A percentile compares a stretch with the other conserved stretches of the same genome.
phyloP scores from a whole-genome alignment of 2,888 invertebrate species.

The Brachyptera putata region DNA sequence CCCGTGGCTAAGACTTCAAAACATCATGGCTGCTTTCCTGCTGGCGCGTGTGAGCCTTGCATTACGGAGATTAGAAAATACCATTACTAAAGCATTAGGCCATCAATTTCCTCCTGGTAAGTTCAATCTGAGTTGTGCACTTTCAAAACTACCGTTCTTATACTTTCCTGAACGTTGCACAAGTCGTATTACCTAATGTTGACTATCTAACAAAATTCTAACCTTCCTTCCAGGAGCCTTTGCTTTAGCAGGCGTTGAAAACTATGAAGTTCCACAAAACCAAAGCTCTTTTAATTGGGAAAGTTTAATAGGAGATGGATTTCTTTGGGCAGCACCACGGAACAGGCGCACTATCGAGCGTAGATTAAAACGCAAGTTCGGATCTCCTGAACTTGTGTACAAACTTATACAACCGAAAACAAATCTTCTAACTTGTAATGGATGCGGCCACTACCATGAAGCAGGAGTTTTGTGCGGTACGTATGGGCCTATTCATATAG shows the following conservation, averaged over 20 bases:
- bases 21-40: constrained; percentile 42
- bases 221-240: constrained; percentile 25
- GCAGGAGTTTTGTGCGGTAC: constrained; percentile 76
- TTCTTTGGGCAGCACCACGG: constrained; percentile 80
- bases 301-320: constrained; percentile 49
- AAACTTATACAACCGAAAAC: constrained; percentile 69
- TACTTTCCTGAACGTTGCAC: no score
- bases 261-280: no score
- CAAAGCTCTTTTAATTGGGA: background rate
- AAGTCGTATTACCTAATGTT: no score
- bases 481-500: no score
- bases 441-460: constrained; percentile 83
- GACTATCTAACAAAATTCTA: background rate
- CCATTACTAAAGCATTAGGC: constrained; percentile 41
- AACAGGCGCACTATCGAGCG: constrained; percentile 71
- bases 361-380: constrained; percentile 68
- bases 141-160: no score
- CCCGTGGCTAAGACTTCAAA: background rate
- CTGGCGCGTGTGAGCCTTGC: constrained; percentile 43
- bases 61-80: constrained; percentile 47
- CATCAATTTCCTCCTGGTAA: constrained; percentile 50
- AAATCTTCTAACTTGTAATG: constrained; percentile 68
- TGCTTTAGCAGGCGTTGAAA: constrained; percentile 15
- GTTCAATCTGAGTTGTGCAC: background rate
- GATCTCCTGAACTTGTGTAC: constrained; percentile 59